phyloP scores from a whole-genome alignment of 2,888 invertebrate species.

The Eupithecia abbreviata region DNA sequence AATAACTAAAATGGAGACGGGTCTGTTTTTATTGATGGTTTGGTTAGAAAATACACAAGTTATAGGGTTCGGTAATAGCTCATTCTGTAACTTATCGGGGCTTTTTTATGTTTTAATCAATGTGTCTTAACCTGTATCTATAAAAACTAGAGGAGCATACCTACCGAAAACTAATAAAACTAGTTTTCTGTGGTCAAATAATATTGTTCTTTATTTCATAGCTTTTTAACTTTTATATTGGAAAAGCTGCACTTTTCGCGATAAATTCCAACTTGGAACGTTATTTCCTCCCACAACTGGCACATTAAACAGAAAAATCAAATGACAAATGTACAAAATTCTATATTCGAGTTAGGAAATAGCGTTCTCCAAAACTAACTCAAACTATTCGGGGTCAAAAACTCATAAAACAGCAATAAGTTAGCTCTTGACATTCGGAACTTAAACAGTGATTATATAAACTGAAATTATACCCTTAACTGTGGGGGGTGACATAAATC shows the following conservation, averaged over 20 bases:
- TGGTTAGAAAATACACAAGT: neutral
- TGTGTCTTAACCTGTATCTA: neutral
- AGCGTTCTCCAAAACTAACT: slow-evolving; percentile 18
- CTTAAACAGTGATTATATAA: slow-evolving; percentile 46
- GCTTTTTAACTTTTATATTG: neutral
- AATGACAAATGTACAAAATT: slow-evolving; percentile 17
- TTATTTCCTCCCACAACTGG: slow-evolving; percentile 7
- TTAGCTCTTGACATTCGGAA: slow-evolving; percentile 34
- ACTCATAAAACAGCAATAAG: slow-evolving; percentile 35
- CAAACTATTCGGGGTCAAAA: slow-evolving; percentile 36
- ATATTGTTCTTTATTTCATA: neutral
- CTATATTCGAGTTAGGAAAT: slow-evolving; percentile 8
- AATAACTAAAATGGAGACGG: neutral
- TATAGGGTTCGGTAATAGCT: neutral
- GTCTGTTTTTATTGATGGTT: neutral
- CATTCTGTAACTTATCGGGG: neutral
- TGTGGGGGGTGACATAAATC: slow-evolving; percentile 43
- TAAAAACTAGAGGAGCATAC: neutral
- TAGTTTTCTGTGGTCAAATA: neutral
- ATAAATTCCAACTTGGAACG: slow-evolving; percentile 8
- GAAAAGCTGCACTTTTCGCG: slow-evolving; percentile 1
- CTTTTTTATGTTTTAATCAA: neutral
- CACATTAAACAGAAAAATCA: slow-evolving; percentile 12
- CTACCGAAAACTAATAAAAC: neutral
- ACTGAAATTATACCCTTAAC: slow-evolving; percentile 42